A percentile compares a stretch with the other conserved stretches of the same genome.
These are phyloP conservation scores for Microctonus aethiopoides DNA, from an alignment of 2,888 invertebrate genomes.

Conservation along the genomic window DNA sequence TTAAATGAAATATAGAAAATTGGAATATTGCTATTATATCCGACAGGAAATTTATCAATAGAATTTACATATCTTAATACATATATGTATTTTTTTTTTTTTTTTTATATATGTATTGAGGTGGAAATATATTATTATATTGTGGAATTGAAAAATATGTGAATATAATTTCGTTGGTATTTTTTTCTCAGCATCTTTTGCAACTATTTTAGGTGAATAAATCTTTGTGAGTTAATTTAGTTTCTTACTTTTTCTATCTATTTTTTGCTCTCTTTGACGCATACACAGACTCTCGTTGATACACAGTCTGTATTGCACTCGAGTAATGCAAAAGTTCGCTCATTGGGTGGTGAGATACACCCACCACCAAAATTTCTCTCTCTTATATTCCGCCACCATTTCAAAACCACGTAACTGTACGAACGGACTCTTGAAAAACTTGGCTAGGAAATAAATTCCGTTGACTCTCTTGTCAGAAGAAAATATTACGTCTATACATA, in stretches of 20 bases:
- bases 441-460: slow-evolving; percentile 16
- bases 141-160: background rate
- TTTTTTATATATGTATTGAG: no score
- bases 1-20: background rate
- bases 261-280: no score
- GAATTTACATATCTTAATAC: no score
- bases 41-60: background rate
- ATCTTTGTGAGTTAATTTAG: background rate
- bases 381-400: background rate
- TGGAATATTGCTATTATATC: background rate
- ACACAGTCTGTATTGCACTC: background rate
- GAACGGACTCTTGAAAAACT: slow-evolving; percentile 19
- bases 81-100: no score
- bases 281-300: background rate
- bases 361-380: no score
- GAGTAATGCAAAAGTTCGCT: slow-evolving; percentile 5
- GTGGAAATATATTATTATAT: background rate
- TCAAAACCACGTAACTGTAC: slow-evolving; percentile 5
- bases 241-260: no score
- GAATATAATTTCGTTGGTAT: background rate
- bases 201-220: background rate
- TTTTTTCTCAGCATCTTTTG: background rate
- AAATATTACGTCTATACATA: background rate
- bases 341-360: slow-evolving; percentile 9
- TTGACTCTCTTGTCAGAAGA: slow-evolving; percentile 6